Evolutionary conservation across 2,888 invertebrate species (phyloP).

Genomic region (Melipona bicolor): DNA sequence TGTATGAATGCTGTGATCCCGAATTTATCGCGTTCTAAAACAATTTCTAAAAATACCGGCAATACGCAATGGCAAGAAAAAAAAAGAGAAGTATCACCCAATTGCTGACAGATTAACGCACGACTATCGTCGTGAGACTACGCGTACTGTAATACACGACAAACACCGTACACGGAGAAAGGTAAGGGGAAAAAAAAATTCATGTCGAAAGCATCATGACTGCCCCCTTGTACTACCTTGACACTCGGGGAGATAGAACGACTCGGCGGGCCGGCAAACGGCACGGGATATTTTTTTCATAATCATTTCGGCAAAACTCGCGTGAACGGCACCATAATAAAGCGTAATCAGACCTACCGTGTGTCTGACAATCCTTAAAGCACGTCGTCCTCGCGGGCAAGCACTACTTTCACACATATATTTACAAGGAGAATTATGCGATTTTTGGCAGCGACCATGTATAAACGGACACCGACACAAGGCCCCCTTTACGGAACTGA

Average conservation of each 20-base stretch:
- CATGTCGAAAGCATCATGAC: conserved; percentile 26
- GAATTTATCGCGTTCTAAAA: conserved; percentile 21
- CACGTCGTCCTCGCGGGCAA: conserved; percentile 74
- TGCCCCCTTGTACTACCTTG: conserved; percentile 51
- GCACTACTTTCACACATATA: conserved; percentile 80
- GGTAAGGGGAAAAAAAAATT: conserved; percentile 11
- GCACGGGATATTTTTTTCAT: conserved; percentile 44
- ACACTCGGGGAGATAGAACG: conserved; percentile 49
- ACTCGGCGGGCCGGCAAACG: conserved; percentile 65
- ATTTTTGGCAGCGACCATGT: conserved; percentile 79
- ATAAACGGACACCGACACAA: conserved; percentile 83
- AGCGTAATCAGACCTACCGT: conserved; percentile 75
- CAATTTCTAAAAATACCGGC: conserved; percentile 58
- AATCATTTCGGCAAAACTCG: conserved; percentile 27
- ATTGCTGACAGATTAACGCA: background rate
- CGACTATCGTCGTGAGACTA: background rate
- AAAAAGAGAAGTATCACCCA: background rate
- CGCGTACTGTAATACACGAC: background rate
- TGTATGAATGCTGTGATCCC: conserved; percentile 8
- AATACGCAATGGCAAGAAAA: background rate
- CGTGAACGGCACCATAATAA: conserved; percentile 15
- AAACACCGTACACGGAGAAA: background rate
- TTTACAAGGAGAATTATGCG: conserved; percentile 71
- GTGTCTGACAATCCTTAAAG: conserved; percentile 71
- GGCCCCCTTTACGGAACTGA: conserved; percentile 83